Evolutionary conservation across 2,113 vertebrate species (phyloP), one percentile per base, ranked within the genome.

Genomic region (Etheostoma spectabile): DNA sequence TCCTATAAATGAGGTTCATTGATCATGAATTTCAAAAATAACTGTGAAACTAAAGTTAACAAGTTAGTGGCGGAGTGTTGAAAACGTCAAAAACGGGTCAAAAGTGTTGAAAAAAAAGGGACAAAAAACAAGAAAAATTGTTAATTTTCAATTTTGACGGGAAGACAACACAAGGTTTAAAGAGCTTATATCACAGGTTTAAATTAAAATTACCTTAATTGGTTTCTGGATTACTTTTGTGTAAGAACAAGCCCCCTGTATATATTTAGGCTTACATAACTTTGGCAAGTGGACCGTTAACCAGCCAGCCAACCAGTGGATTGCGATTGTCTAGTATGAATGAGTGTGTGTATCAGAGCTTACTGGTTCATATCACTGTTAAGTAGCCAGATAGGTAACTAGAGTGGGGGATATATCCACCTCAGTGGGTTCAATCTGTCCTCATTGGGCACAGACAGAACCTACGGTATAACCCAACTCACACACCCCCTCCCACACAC

Each of bases 401-500:
- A 51, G 92, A 95, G 93, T 92, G 79, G 52, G 68, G 60, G 87
- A 67, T 71, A 83, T 79, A 79, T 88, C 85, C 59, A 83, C 60
- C 24, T 90, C 85, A 85, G 74, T 90, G 82, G 83, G 78, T 89
- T 93, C 66, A 77, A 91, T 93, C 89, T 94, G 87, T 94, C 90
- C 89, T 93, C 74, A 77, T 55, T 21, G 0, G 83, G 24, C 77
- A 73, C 69, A 81, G 46, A 5, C 60, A 48, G 19, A 74, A 82
- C 73, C 73, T 46, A 35, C 35, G 6, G n/a, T 22, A 27, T 55
- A 71, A 22, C 22, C 60, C 30, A 55, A 45, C 46, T 76, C 16
- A 33, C 74, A 64, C 51, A 48, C 48, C n/a, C n/a, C n/a, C n/a
- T n/a, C n/a, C n/a, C n/a, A n/a, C 46, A 79, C 16, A 33, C 74